Base-by-base conservation (phyloP, 2,113 vertebrate genomes). In the Chaetodon trifascialis region DNA sequence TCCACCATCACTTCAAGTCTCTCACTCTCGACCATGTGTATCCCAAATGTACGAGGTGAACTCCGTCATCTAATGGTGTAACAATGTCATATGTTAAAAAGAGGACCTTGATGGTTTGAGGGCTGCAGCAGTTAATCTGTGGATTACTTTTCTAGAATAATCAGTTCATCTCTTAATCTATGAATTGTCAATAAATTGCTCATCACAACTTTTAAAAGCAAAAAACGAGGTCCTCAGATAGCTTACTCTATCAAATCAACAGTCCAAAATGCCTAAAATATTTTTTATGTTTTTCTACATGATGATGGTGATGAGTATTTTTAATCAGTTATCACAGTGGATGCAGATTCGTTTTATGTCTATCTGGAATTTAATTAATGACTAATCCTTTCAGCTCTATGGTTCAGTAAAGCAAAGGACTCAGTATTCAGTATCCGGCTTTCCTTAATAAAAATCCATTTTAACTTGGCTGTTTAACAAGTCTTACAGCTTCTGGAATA, bases 1-100 rank as follows among this genome's bases (percentile, higher is more conserved):
- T 36, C 63, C 59, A 34, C 55, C 63, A 71, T 58, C 44, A 52
- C 76, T 71, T 66, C 12, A 66, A 49, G 12, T 40, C 56, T 51
- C 56, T 58, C 76, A 59, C 56, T 51, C 56, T 58, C 76, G 55
- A 15, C 52, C 2, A 11, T 2, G 51, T 21, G 30, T 30, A 30
- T 30, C 40, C 49, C 36, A 69, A 15, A 54, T 25, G 44, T 8
- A 12, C 11, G 30, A 38, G 65, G 44, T 80, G 21, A 68, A 66
- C 42, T 15, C 11, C 21, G 23, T 56, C 25, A 14, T 55, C 15
- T 75, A 15, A 44, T 60, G 68, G 23, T 12, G 30, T 42, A 34
- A 49, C 4, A 49, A 0, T 15, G 59, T 8, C 19, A 14, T 62
- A 46, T 34, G 17, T 46, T 46, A 15, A 38, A 47, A 49, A 38